Evolutionary conservation across 1,140 invertebrate species (phyloP).

Genomic region (Maconellicoccus hirsutus): DNA sequence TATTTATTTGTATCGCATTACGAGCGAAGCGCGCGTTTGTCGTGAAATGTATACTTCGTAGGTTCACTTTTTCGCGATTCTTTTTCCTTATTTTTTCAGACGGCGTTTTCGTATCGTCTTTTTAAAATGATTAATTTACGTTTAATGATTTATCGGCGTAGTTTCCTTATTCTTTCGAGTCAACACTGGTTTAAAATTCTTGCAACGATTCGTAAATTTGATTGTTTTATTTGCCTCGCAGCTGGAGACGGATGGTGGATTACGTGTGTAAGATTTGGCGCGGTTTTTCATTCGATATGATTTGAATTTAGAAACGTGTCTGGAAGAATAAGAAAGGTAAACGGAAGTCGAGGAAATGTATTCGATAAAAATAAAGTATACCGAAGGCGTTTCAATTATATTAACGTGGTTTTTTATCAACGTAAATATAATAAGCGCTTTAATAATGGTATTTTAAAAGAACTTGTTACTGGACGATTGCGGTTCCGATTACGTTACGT

Average conservation of each 20-base stretch:
- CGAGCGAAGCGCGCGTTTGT: too few species aligned
- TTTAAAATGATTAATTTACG: not conserved
- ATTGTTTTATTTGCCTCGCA: too few species aligned
- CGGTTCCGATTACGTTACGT: too few species aligned
- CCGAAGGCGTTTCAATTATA: not conserved
- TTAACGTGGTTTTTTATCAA: not conserved
- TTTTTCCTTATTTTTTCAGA: not conserved
- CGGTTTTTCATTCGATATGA: too few species aligned
- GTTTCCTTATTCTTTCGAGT: too few species aligned
- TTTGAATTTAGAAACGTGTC: too few species aligned
- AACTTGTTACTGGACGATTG: not conserved
- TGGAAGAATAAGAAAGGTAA: too few species aligned
- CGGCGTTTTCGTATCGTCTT: not conserved
- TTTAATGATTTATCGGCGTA: not conserved
- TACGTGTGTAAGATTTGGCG: too few species aligned
- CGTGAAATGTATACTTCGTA: not conserved
- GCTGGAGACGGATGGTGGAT: too few species aligned
- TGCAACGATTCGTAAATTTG: too few species aligned
- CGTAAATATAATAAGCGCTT: not conserved
- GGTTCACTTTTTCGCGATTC: not conserved
- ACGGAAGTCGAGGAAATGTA: not conserved
- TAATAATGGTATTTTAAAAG: not conserved
- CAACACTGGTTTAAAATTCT: too few species aligned
- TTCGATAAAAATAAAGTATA: conserved; percentile 3
- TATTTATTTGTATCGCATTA: not conserved